Percentiles rank a stretch among this genome's conserved stretches.
phyloP scores from a whole-genome alignment of 2,888 invertebrate genomes.

The Ichneumon xanthorius region DNA sequence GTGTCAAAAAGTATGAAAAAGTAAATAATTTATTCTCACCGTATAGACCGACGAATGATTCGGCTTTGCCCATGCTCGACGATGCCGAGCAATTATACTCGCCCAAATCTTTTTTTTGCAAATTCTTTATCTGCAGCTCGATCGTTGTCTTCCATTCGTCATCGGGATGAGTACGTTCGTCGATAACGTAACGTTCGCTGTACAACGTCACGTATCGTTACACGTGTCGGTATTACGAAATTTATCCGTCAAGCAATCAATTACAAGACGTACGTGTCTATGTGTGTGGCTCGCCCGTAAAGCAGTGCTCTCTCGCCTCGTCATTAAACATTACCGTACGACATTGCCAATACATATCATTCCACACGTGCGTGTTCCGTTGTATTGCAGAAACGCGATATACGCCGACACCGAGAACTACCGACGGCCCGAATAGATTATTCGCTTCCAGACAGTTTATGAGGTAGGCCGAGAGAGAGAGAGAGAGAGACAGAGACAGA shows the following conservation, averaged over 20 bases:
- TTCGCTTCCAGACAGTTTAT: constrained; percentile 65
- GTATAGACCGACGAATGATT: constrained; percentile 89
- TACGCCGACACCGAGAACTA: constrained; percentile 35
- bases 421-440: constrained; percentile 64
- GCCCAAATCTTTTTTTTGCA: constrained; percentile 88
- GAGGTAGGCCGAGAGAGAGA: constrained; percentile 22
- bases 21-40: constrained; percentile 84
- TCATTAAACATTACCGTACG: constrained; percentile 56
- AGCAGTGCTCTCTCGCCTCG: constrained; percentile 16
- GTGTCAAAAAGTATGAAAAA: background rate
- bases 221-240: constrained; percentile 17
- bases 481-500: background rate
- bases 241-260: constrained; percentile 36
- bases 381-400: constrained; percentile 41
- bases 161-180: constrained; percentile 86
- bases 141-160: constrained; percentile 88
- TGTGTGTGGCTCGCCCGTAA: background rate
- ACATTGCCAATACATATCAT: constrained; percentile 42
- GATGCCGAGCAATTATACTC: constrained; percentile 90
- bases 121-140: constrained; percentile 88
- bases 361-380: constrained; percentile 12
- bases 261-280: constrained; percentile 40
- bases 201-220: constrained; percentile 68
- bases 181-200: constrained; percentile 89
- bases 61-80: constrained; percentile 90